Percentiles rank a stretch among this genome's conserved stretches.
Conservation (phyloP, 2,888 invertebrate species). For the Conops quadrifasciatus region DNA sequence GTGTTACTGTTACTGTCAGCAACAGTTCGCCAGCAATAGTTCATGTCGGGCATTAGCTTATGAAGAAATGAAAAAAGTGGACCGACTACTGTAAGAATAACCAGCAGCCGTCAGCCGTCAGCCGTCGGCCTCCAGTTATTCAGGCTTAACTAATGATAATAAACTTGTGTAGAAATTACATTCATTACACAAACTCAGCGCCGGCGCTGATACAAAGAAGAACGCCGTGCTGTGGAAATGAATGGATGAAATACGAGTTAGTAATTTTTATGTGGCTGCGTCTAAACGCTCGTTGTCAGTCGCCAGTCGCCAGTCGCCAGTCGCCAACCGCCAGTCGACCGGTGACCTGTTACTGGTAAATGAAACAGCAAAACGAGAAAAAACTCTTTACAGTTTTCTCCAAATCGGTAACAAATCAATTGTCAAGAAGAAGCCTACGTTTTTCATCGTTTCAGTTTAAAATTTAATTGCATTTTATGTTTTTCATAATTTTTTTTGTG, state of each 20-base stretch:
- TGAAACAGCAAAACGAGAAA: too few species aligned
- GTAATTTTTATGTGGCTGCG: too few species aligned
- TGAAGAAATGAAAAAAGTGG: neutral
- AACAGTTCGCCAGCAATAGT: neutral
- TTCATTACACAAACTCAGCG: neutral
- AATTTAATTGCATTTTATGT: constrained; percentile 26
- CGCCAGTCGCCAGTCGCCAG: neutral
- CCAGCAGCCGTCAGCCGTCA: too few species aligned
- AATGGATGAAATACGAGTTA: too few species aligned
- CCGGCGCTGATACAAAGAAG: neutral
- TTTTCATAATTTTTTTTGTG: neutral
- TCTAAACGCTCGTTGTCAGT: neutral
- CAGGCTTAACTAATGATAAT: neutral
- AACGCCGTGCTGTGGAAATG: too few species aligned
- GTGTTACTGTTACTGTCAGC: neutral
- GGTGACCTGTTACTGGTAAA: neutral
- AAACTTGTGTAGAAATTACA: neutral
- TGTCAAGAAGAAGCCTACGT: neutral
- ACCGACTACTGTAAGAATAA: neutral
- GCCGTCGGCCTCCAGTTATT: neutral
- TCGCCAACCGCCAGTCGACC: neutral
- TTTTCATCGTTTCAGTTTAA: neutral
- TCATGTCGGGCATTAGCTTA: too few species aligned
- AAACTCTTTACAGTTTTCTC: neutral
- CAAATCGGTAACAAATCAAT: constrained; percentile 4